A percentile compares a stretch with the other conserved stretches of the same genome.
These are phyloP conservation scores for Aleiodes alternator DNA, from an alignment of 2,888 invertebrate species.

Conservation along the genomic window DNA sequence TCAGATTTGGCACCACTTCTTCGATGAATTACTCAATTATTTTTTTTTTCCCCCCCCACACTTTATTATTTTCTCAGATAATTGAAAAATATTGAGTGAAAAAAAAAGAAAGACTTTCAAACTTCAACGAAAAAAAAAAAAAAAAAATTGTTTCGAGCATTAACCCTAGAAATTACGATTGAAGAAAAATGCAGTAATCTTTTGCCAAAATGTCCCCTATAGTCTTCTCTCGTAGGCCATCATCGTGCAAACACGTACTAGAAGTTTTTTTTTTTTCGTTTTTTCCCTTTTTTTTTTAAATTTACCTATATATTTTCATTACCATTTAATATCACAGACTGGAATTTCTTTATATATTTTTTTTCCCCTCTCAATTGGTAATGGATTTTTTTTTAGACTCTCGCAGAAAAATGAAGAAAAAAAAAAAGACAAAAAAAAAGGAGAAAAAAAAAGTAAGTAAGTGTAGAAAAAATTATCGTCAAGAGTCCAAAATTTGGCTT, in stretches of 20 bases:
- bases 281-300: neutral
- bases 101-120: neutral
- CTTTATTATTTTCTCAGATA: neutral
- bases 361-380: conserved; percentile 10
- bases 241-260: conserved; percentile 50
- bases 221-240: conserved; percentile 53
- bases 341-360: conserved; percentile 55
- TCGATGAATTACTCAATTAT: conserved; percentile 21
- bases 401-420: neutral
- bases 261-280: conserved; percentile 55
- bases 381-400: neutral
- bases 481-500: conserved; percentile 1
- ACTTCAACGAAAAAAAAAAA: neutral
- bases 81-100: neutral
- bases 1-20: conserved; percentile 45
- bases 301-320: conserved; percentile 62
- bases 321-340: conserved; percentile 73
- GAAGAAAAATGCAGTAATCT: conserved; percentile 18
- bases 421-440: conserved; percentile 6
- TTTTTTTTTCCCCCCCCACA: conserved; percentile 14
- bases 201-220: conserved; percentile 26
- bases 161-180: neutral
- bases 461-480: neutral
- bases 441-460: neutral
- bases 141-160: neutral